Evolutionary conservation across 2,888 invertebrate species (phyloP), one percentile per base, ranked within the genome.

Genomic region (Pheosia gnoma): DNA sequence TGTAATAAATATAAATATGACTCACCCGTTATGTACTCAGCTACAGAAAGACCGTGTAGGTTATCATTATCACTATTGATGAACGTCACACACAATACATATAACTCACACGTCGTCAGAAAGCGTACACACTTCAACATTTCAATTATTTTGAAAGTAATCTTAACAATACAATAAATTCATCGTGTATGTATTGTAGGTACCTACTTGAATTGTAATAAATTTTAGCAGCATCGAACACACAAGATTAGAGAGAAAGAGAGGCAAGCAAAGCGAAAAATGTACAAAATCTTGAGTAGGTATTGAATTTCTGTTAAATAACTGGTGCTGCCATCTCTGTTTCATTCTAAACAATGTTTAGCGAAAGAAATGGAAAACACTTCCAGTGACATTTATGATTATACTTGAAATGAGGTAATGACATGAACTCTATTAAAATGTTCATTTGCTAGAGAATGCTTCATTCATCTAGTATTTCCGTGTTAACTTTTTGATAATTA

Each of bases 1-100:
- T 86, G 88, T 86, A 90, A 88, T 93, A 94, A 92, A 93, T 93
- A 91, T 94, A 94, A 93, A 92, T 89, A 91, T 94, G 94, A 94
- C 93, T 94, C 94, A 94, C 93, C 90, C 84, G 81, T 80, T 85
- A 87, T 84, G 83, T 89, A 91, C 88, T 87, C 83, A 72, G 85
- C 83, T 88, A 87, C 86, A 87, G 85, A 89, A 86, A 88, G 90
- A 87, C 84, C 86, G 91, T 88, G 86, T 90, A 92, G 92, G 92
- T 92, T 93, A 93, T 87, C 88, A 88, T 85, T 85, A 87, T 84
- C 85, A 86, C 79, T 83, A 79, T 80, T 81, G 80, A 82, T 86
- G 86, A 88, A 88, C 91, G 91, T 89, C 88, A 88, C 86, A 84
- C 82, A 86, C 77, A 83, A 80, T 79, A 86, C 77, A 80, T 81